Conservation (phyloP, 2,113 vertebrate genomes). For the Actinemys pallida region DNA sequence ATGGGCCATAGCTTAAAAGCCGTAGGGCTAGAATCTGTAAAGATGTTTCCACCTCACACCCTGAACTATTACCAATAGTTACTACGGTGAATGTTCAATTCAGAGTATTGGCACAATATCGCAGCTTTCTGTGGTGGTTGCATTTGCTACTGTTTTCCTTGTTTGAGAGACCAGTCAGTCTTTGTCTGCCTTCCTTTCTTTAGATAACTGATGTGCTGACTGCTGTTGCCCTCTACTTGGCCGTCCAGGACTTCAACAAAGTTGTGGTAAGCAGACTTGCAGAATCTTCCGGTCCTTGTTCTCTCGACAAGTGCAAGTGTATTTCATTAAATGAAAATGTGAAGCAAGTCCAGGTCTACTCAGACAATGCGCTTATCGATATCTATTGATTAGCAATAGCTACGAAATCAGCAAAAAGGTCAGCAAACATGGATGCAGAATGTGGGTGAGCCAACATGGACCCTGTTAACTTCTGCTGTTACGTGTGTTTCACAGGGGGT, state of each 20-base stretch:
- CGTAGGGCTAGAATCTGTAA: background rate
- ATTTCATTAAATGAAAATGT: background rate
- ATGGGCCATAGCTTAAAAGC: background rate
- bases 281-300: background rate
- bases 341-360: background rate
- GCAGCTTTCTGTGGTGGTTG: background rate
- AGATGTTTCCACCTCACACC: background rate
- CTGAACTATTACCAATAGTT: background rate
- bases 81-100: background rate
- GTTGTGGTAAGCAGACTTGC: conserved; percentile 87
- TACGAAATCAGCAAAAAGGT: background rate
- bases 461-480: background rate
- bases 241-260: conserved; percentile 94
- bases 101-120: background rate
- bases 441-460: background rate
- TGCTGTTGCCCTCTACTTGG: conserved; percentile 92
- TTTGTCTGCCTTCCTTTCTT: conserved; percentile 15
- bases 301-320: background rate
- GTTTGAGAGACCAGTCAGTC: background rate
- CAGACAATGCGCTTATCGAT: background rate
- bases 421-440: background rate
- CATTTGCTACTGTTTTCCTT: conserved; percentile 13
- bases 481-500: background rate
- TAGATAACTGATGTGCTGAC: conserved; percentile 93
- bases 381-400: background rate